Evolutionary conservation across 1,140 invertebrate species (phyloP), one percentile per base, ranked within the genome.

Genomic region (Drosophila bocki): DNA sequence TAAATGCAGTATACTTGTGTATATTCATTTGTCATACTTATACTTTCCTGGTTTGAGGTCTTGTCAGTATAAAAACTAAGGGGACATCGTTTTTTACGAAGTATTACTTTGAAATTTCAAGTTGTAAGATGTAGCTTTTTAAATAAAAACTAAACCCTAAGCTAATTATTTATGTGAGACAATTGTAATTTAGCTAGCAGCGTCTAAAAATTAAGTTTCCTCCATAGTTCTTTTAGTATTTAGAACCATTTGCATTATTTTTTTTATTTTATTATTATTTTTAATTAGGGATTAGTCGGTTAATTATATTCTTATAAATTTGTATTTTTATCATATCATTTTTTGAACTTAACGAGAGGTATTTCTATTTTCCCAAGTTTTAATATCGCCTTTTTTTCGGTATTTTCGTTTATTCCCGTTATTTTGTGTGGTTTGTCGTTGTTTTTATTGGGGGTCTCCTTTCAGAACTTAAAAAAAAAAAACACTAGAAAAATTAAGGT

Each of bases 311-410:
- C 67, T 75, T 70, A 82, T 82, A 76, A 68, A 76, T 70, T 75
- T 78, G 35, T 74, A 80, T 65, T 83, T 68, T 75, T 65, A 75
- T 88, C 70, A 82, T 91, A 90, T 78, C 19, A 22, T 22, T 45
- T 71, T 91, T 93, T 93, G 92, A 93, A 93, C 92, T 93, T 91
- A 93, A 93, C 85, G 79, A 93, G 92, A 93, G 92, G 92, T 93
- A 93, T 93, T 93, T 93, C 78, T 93, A 93, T 93, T 91, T 93
- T 92, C 85, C 80, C 87, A 92, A 90, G 87, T 91, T 61, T 88
- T 81, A 88, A 82, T 90, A 83, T 91, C 78, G 79, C 77, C 70
- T 44, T 75, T 79, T 75, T 68, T 48, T 48, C 22, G 1, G 58
- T 64, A 59, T 51, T 63, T 59, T 78, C 2, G 13, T 13, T 19